phyloP scores from a whole-genome alignment of 2,797 vertebrate genomes.

The Periparus ater region DNA sequence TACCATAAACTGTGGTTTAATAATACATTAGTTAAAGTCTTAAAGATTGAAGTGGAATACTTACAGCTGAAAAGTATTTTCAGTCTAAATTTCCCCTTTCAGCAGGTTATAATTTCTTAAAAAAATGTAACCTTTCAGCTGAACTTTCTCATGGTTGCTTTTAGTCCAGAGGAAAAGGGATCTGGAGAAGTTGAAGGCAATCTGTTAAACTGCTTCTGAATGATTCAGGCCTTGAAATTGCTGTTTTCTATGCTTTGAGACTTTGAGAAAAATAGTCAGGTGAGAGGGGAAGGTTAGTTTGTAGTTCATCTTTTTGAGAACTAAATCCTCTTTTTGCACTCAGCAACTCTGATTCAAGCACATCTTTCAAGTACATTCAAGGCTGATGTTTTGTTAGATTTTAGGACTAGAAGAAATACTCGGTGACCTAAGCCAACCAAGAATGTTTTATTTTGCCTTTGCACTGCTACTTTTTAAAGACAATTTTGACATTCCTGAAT shows the following conservation, averaged over 20 bases:
- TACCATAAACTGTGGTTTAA: slow-evolving; percentile 27
- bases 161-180: neutral
- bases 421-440: neutral
- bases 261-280: neutral
- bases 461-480: neutral
- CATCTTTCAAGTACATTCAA: neutral
- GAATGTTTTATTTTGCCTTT: neutral
- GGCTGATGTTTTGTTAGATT: neutral
- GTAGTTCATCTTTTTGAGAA: neutral
- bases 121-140: neutral
- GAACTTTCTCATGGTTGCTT: neutral
- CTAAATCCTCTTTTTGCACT: neutral
- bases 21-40: slow-evolving; percentile 30
- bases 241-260: neutral
- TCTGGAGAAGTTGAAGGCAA: neutral
- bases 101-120: neutral
- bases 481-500: neutral
- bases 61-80: neutral
- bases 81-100: neutral
- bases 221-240: neutral
- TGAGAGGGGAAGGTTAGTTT: neutral
- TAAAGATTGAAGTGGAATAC: slow-evolving; percentile 11
- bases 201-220: neutral
- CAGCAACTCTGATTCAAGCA: neutral
- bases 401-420: neutral